Evolutionary conservation across 2,888 invertebrate genomes (phyloP).

Genomic region (Melanostoma mellinum): DNA sequence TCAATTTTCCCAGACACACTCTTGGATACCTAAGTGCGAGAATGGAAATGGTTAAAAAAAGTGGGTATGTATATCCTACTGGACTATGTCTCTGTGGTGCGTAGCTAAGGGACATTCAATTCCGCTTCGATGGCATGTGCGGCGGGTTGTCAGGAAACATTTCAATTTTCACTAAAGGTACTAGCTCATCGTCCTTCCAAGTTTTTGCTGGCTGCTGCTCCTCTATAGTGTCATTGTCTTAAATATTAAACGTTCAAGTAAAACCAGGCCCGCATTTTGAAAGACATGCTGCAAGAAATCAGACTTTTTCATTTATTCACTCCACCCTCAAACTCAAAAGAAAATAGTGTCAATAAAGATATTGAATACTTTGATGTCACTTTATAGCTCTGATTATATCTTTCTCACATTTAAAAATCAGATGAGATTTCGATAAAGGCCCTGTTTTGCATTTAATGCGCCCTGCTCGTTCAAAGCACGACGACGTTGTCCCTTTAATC

Average conservation of each 20-base stretch:
- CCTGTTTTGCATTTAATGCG: too few relatives aligned
- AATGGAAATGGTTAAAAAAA: constrained; percentile 12
- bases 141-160: constrained; percentile 70
- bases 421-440: too few relatives aligned
- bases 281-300: too few relatives aligned
- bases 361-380: too few relatives aligned
- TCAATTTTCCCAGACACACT: constrained; percentile 53
- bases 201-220: constrained; percentile 35
- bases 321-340: background rate
- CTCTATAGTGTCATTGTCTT: constrained; percentile 50
- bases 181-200: constrained; percentile 39
- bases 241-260: constrained; percentile 59
- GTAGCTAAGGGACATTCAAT: constrained; percentile 59
- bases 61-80: background rate
- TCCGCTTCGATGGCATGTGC: constrained; percentile 65
- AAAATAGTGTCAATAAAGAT: background rate
- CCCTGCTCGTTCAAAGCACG: too few relatives aligned
- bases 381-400: too few relatives aligned
- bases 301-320: too few relatives aligned
- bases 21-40: constrained; percentile 32
- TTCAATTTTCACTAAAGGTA: constrained; percentile 71
- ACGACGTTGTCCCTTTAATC: too few relatives aligned
- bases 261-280: constrained; percentile 11
- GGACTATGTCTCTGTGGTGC: constrained; percentile 32
- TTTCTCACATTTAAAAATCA: too few relatives aligned